Conservation (phyloP, 2,888 invertebrate genomes). For the Chrysolina americana region DNA sequence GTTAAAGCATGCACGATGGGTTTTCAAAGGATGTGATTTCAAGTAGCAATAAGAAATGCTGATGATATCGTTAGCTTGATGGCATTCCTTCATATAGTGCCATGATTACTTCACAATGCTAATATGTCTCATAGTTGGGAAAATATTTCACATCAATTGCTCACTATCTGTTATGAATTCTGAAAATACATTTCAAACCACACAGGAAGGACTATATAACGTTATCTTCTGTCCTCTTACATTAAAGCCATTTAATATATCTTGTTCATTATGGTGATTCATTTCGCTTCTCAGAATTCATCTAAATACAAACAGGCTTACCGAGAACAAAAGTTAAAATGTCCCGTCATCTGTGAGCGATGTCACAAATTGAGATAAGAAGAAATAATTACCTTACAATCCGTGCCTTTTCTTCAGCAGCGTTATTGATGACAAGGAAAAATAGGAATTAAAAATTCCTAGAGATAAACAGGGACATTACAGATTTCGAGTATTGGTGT, state of each 20-base stretch:
- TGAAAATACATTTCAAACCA: neutral
- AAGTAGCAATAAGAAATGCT: too few species aligned
- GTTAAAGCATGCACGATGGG: too few species aligned
- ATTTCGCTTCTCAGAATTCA: conserved; percentile 31
- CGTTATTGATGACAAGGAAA: neutral
- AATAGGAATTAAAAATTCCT: neutral
- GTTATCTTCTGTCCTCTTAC: conserved; percentile 30
- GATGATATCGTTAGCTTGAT: too few species aligned
- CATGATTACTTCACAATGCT: too few species aligned
- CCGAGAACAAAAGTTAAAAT: conserved; percentile 34
- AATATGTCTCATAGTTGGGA: too few species aligned
- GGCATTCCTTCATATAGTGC: too few species aligned
- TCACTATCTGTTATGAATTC: too few species aligned
- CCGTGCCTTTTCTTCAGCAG: conserved; percentile 20
- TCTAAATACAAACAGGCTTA: conserved; percentile 33
- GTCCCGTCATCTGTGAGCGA: conserved; percentile 24
- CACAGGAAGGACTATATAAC: neutral
- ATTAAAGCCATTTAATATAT: conserved; percentile 31
- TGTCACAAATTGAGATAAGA: conserved; percentile 36
- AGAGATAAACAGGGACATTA: neutral
- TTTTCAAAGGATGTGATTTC: too few species aligned
- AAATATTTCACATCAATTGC: too few species aligned
- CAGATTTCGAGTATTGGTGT: too few species aligned
- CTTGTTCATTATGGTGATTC: conserved; percentile 35
- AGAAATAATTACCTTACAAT: conserved; percentile 38